These are phyloP conservation scores for Zaprionus lachaisei DNA, from an alignment of 1,140 invertebrate species.

Conservation along the genomic window DNA sequence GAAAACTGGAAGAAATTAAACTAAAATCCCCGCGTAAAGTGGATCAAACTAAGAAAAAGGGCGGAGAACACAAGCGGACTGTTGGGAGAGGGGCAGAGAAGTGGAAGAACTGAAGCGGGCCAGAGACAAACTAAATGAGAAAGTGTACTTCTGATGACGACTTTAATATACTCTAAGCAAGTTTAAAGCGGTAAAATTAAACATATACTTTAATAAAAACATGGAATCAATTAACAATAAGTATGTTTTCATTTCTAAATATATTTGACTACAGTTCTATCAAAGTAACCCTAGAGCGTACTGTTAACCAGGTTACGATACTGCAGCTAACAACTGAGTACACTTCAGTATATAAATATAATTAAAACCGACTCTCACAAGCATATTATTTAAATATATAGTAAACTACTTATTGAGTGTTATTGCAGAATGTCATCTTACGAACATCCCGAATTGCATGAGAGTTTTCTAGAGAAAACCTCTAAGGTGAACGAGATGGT, in stretches of 20 bases:
- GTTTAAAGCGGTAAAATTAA: neutral
- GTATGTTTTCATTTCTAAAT: neutral
- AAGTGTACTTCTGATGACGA: neutral
- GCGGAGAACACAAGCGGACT: slow-evolving; percentile 17
- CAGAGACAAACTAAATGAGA: slow-evolving; percentile 4
- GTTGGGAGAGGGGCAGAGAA: neutral
- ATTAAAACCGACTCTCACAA: too few relatives aligned
- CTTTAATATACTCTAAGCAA: neutral
- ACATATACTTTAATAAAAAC: too few relatives aligned
- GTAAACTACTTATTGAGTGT: neutral
- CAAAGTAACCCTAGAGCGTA: neutral
- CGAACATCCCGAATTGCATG: slow-evolving; percentile 25
- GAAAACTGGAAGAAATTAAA: slow-evolving; percentile 77
- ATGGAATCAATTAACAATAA: neutral
- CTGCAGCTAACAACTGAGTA: neutral
- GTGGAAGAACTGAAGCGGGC: neutral
- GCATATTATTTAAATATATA: neutral
- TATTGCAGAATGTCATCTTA: slow-evolving; percentile 4
- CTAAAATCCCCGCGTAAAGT: slow-evolving; percentile 78
- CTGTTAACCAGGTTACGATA: neutral
- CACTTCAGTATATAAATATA: neutral
- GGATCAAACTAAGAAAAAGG: slow-evolving; percentile 69
- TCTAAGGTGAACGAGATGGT: slow-evolving; percentile 43
- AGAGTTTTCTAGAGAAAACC: slow-evolving; percentile 35
- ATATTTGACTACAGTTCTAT: neutral